Evolutionary conservation across 2,888 invertebrate genomes (phyloP), one percentile per base, ranked within the genome.

Genomic region (Leptarthrus brevirostris): DNA sequence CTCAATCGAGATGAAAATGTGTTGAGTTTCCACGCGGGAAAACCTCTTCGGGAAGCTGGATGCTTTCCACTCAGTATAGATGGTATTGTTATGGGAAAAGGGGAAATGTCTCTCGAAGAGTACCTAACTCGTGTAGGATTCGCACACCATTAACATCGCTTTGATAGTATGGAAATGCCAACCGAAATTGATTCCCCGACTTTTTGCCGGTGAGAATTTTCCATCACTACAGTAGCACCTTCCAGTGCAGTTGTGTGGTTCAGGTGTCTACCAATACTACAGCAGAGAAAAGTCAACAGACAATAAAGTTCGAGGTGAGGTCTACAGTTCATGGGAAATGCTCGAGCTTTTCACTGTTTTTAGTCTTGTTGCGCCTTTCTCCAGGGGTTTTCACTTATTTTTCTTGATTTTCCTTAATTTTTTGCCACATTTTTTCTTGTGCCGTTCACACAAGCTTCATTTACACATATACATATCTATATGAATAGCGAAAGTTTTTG

Each of bases 251-350:
- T 22, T 73, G 40, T 75, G 69, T 4, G 58, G 24, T 69, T 58
- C 72, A 72, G 74, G 74, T 74, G 61, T 47, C 14, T 14, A 54
- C 54, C 36, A 69, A 24, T 24, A 69, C 34, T 10, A 52, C 3
- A n/a, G 52, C 26, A 18, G 14, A 14, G 26, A 52, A 34, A n/a
- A 71, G 70, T 76, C 54, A 76, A 69, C 72, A 74, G 76, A 74
- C 76, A 76, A 76, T 72, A 76, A 74, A 69, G 58, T 74, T 74
- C 74, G 34, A 74, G 71, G 76, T 76, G 74, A 76, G 76, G 76
- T 22, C 74, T 24, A 30, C 71, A 24, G 26, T 72, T 36, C 49
- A 47, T 36, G 64, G 61, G 14, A 73, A 52, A 52, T 52, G 52
- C 47, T 47, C 26, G 44, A 56, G 73, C 69, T 26, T 64, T 75